A percentile compares a stretch with the other conserved stretches of the same genome.
These are phyloP conservation scores for Lordiphosa fenestrarum DNA, from an alignment of 2,888 invertebrate genomes.

Conservation along the genomic window DNA sequence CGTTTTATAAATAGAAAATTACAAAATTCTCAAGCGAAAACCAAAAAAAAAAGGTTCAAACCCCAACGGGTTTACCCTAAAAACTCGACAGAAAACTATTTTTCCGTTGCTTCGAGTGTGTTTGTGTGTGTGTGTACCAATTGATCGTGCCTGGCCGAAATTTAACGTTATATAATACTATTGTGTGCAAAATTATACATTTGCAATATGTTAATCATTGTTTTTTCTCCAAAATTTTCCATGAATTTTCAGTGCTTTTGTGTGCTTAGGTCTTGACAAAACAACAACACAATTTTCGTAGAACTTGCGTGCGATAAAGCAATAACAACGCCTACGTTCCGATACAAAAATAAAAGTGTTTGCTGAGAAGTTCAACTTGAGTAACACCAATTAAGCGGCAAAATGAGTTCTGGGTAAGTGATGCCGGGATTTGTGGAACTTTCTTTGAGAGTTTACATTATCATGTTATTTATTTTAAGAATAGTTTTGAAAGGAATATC, in stretches of 20 bases:
- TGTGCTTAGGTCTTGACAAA: conserved; percentile 52
- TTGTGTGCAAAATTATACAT: conserved; percentile 38
- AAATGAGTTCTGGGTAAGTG: conserved; percentile 66
- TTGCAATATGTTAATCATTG: conserved; percentile 22
- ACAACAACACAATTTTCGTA: conserved; percentile 26
- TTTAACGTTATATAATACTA: conserved; percentile 48
- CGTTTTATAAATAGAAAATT: conserved; percentile 70
- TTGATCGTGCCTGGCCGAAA: conserved; percentile 8
- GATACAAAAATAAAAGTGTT: conserved; percentile 17
- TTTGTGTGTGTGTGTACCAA: conserved; percentile 16
- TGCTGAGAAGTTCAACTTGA: conserved; percentile 37
- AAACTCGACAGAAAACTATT: conserved; percentile 3
- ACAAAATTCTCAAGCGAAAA: conserved; percentile 65
- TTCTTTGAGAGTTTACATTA: too few species aligned
- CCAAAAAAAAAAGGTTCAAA: conserved; percentile 3
- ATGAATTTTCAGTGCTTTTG: conserved; percentile 63
- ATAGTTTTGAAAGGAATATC: too few species aligned
- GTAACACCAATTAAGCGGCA: conserved; percentile 21
- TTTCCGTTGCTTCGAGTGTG: conserved; percentile 5
- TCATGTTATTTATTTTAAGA: too few species aligned
- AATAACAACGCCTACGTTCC: conserved; percentile 37
- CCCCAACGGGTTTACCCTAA: not conserved
- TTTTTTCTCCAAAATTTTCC: conserved; percentile 31
- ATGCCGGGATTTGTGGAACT: not conserved
- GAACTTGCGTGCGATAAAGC: conserved; percentile 45